phyloP scores from a whole-genome alignment of 1,140 invertebrate species.

The Zaprionus davidi region DNA sequence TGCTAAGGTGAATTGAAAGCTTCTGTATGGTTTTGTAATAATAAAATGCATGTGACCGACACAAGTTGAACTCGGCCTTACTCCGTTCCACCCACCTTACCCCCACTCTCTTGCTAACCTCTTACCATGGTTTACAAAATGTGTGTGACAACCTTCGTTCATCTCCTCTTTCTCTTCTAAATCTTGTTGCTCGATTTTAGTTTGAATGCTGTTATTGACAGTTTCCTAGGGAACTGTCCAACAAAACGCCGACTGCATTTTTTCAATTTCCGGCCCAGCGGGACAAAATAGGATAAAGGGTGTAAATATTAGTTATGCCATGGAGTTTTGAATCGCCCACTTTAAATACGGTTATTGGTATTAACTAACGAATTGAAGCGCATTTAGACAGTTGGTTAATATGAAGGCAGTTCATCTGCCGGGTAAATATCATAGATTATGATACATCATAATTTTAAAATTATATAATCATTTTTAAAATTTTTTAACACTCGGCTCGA shows the following conservation, averaged over 20 bases:
- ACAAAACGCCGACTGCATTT: slow-evolving; percentile 66
- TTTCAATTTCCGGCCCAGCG: slow-evolving; percentile 66
- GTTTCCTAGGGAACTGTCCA: slow-evolving; percentile 62
- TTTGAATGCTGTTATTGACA: slow-evolving; percentile 72
- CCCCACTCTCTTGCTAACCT: slow-evolving; percentile 9
- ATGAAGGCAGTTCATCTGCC: background rate
- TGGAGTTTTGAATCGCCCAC: background rate
- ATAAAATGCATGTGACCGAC: slow-evolving; percentile 15
- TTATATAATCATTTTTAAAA: too few relatives aligned
- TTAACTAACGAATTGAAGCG: background rate
- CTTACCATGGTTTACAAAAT: background rate
- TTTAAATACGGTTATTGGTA: background rate
- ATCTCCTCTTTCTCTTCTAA: background rate
- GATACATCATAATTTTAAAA: too few relatives aligned
- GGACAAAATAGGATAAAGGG: background rate
- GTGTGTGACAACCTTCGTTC: background rate
- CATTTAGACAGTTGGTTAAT: background rate
- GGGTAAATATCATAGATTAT: background rate
- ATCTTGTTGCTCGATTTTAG: slow-evolving; percentile 38
- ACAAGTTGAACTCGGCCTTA: slow-evolving; percentile 16
- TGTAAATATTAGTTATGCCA: background rate
- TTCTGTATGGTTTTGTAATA: background rate
- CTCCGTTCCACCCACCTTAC: background rate
- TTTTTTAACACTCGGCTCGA: too few relatives aligned
- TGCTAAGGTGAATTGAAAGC: too few relatives aligned